Evolutionary conservation across 1,140 invertebrate species (phyloP), one percentile per base, ranked within the genome.

Genomic region (Drosophila albomicans): DNA sequence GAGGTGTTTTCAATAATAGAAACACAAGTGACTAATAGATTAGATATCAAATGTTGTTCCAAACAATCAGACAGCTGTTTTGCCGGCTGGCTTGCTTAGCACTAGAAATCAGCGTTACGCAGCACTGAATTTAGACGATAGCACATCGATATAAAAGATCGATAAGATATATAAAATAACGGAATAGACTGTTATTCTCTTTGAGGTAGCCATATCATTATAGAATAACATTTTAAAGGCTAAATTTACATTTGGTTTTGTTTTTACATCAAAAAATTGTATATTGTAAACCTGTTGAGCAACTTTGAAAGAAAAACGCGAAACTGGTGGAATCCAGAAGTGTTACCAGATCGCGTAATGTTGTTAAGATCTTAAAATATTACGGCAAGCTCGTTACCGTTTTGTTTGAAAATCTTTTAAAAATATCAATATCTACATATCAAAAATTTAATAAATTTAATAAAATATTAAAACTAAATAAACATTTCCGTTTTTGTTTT

Each of bases 1-100:
- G n/a, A 15, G 7, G n/a, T 3, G 8, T 54, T 16, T 56, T 13
- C 51, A 15, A 32, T 7, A 3, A 35, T 20, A 35, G 8, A 20
- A 28, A 20, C 28, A 38, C 20, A 49, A 25, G 25, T 54, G 41
- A 56, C 51, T 32, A 56, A 56, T 32, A 28, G 32, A 41, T 41
- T n/a, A 38, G 46, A 20, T 62, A 49, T 20, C 16, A 20, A 16
- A 13, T 59, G 41, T n/a, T 38, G 7, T 7, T 11, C 28, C 6
- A 25, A 48, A 62, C 41, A 48, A 11, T 13, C 20, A 25, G 1
- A 25, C 65, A 68, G 65, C 65, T 68, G 65, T 38, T 57, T 58
- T 51, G n/a, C n/a, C 5, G 20, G 7, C 41, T 10, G 41, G 5
- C 0, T 28, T 67, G 10, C 25, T 1, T 20, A 67, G n/a, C 64